A percentile compares a stretch with the other conserved stretches of the same genome.
Conservation (phyloP, 2,888 invertebrate genomes). For the Halictus quadricinctus region DNA sequence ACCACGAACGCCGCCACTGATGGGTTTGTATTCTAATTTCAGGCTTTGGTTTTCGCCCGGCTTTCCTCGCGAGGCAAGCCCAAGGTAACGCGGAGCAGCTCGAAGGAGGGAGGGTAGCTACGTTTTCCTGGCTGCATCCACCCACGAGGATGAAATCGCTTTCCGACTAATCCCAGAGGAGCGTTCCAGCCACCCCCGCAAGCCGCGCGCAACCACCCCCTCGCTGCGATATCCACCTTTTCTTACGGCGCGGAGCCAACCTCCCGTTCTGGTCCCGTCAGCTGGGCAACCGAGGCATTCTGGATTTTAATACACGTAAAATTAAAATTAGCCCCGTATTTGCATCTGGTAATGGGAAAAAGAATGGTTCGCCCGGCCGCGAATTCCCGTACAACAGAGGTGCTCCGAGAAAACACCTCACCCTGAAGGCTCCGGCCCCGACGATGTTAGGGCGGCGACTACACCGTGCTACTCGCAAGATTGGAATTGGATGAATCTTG, state of each 20-base stretch:
- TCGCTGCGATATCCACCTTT: slow-evolving; percentile 59
- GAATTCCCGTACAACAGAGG: slow-evolving; percentile 54
- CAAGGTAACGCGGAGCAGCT: slow-evolving; percentile 51
- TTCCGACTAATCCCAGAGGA: slow-evolving; percentile 79
- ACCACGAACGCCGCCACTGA: slow-evolving; percentile 70
- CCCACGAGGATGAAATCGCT: slow-evolving; percentile 77
- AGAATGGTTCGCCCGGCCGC: slow-evolving; percentile 67
- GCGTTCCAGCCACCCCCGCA: slow-evolving; percentile 51
- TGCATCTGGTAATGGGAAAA: slow-evolving; percentile 86
- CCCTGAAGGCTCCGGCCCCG: neutral
- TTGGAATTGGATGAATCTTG: slow-evolving; percentile 13
- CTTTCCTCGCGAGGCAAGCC: slow-evolving; percentile 64
- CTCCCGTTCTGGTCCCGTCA: slow-evolving; percentile 80
- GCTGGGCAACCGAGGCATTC: slow-evolving; percentile 82
- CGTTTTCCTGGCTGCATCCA: slow-evolving; percentile 76
- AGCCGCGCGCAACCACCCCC: slow-evolving; percentile 20
- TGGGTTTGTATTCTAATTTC: slow-evolving; percentile 80
- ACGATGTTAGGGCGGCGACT: slow-evolving; percentile 6
- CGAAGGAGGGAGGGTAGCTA: slow-evolving; percentile 35
- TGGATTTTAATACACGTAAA: slow-evolving; percentile 85
- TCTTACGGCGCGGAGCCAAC: slow-evolving; percentile 58
- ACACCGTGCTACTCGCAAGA: neutral
- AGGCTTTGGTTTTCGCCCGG: slow-evolving; percentile 77
- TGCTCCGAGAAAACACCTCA: slow-evolving; percentile 19
- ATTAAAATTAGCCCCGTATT: slow-evolving; percentile 85